Conservation (phyloP, 2,888 invertebrate species). For the Leptothorax acervorum region DNA sequence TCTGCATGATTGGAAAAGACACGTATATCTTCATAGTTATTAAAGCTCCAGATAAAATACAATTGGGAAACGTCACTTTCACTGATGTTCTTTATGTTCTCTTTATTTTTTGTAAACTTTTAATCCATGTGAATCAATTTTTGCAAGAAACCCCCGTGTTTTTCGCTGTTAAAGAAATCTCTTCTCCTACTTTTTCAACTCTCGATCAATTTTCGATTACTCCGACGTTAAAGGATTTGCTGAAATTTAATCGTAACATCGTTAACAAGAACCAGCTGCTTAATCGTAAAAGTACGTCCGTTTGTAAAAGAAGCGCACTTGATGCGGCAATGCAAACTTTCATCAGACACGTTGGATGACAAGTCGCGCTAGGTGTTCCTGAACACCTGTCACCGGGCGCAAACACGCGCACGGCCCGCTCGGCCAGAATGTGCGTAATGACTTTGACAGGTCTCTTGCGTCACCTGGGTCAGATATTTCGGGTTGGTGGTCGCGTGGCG, state of each 20-base stretch:
- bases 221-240: neutral
- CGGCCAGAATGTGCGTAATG: conserved; percentile 61
- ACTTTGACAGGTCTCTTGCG: conserved; percentile 76
- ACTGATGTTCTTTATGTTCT: neutral
- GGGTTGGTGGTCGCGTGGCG: conserved; percentile 75
- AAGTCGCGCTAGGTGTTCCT: conserved; percentile 55
- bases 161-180: neutral
- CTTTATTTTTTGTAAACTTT: neutral
- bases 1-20: neutral
- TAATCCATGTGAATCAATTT: neutral
- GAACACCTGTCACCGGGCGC: conserved; percentile 76
- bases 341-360: conserved; percentile 21
- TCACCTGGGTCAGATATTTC: conserved; percentile 80
- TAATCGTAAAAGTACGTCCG: neutral
- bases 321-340: conserved; percentile 3
- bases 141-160: neutral
- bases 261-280: neutral
- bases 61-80: neutral
- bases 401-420: conserved; percentile 62
- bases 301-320: neutral
- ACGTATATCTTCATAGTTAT: neutral
- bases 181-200: neutral
- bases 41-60: neutral
- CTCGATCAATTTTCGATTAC: neutral
- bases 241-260: neutral